Evolutionary conservation across 2,113 vertebrate species (phyloP), one percentile per base, ranked within the genome.

Genomic region (Lichenostomus cassidix): DNA sequence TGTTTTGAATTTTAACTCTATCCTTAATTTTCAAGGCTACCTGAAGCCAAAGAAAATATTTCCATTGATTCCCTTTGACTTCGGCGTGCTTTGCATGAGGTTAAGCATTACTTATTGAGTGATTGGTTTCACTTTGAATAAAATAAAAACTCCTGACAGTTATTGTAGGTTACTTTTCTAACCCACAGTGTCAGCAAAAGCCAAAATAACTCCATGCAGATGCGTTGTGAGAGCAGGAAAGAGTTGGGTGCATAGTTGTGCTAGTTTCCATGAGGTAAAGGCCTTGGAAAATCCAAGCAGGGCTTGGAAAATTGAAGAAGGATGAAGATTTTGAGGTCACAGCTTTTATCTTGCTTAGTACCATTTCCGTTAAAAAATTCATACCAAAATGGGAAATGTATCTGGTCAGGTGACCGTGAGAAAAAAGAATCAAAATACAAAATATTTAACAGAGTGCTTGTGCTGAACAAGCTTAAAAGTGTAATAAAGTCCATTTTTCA

Each of bases 31-130:
- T 39, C 39, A 39, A 39, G 1, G 22, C n/a, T 4, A 5, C 73
- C 58, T 75, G 69, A 80, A 86, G 85, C 80, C 90, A 93, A 84
- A 88, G 73, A 77, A 95, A 90, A 35, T 67, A 50, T 10, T 95
- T 85, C 65, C 39, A 91, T 31, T 60, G 24, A 41, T 29, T 68
- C n/a, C 58, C 28, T 83, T 68, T 69, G 63, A 64, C 53, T 58
- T 37, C 56, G 73, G 39, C 0, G 0, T 37, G 62, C 18, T 77
- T 78, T 56, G 22, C 55, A 19, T 22, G 52, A 80, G 41, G 46
- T 19, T 50, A 35, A 53, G 50, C 31, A 41, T 29, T 55, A 41
- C 46, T 87, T 73, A 46, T 7, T 42, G 63, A 83, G 58, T 59
- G 25, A 44, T 10, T 67, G 21, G 33, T 92, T 90, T 58, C 68